Evolutionary conservation across 2,888 invertebrate genomes (phyloP), one percentile per base, ranked within the genome.

Genomic region (Rhagium mordax): DNA sequence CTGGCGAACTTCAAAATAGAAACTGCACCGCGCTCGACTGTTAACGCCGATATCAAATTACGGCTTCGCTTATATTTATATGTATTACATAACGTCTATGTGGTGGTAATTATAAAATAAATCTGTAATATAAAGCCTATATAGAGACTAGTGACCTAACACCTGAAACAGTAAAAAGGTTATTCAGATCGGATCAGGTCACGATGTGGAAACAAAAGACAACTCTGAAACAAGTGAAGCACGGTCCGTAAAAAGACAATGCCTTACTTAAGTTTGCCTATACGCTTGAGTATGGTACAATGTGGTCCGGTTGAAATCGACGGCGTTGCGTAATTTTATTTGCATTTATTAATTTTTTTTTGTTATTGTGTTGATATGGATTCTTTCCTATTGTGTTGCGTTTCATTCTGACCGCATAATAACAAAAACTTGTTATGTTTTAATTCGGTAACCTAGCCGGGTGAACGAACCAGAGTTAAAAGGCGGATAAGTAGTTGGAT

Each of bases 91-190:
- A 41, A 41, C 41, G n/a, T 13, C 13, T 41, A 20, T 48, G 47
- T 41, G 16, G 47, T n/a, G 21, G 47, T 33, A 47, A 21, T 61
- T 61, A 67, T 47, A 67, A 65, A 27, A 27, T 51, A 65, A 47
- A 67, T 67, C 20, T 47, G 47, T 47, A 67, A 41, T 24, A 41
- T 57, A 67, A 20, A 67, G 41, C 47, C 21, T 67, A 67, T 47
- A 57, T 21, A 57, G 65, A 33, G 57, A 51, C 67, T 57, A 67
- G 67, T 67, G 67, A 67, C 67, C 67, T 29, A 67, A 67, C 67
- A 67, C 67, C 67, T 67, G 67, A 67, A 65, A 57, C 67, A 67
- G 67, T 67, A 67, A 67, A 67, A 67, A 67, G 67, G 67, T 67
- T 57, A 57, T 47, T 67, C 67, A 55, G 55, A 67, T 67, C 67